phyloP scores from a whole-genome alignment of 2,113 vertebrate species.

The Sterna hirundo region DNA sequence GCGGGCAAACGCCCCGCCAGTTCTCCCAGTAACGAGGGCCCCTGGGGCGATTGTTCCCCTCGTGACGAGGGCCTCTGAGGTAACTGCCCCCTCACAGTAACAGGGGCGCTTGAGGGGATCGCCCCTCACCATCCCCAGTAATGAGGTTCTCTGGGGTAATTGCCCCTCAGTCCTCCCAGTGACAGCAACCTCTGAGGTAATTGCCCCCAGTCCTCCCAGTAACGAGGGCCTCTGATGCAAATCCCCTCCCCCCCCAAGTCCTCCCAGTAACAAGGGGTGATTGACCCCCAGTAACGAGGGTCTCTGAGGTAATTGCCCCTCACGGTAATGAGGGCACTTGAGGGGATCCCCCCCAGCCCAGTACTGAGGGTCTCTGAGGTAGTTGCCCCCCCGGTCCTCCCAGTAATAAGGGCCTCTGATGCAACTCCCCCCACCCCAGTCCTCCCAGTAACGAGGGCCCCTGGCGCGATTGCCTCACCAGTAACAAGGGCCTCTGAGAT shows the following conservation, averaged over 20 bases:
- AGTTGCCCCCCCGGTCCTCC: neutral
- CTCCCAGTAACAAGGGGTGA: neutral
- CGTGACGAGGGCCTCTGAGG: neutral
- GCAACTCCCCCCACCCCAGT: no score
- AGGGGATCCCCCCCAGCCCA: neutral
- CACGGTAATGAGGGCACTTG: no score
- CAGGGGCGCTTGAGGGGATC: accelerated
- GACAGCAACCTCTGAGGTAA: no score
- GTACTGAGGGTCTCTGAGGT: accelerated
- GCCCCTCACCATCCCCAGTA: neutral
- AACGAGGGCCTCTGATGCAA: neutral
- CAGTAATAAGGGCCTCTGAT: neutral
- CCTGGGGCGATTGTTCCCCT: neutral
- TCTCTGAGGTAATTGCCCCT: no score
- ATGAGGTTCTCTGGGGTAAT: neutral
- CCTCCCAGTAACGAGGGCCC: no score
- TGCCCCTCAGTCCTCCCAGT: neutral
- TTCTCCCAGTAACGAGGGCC: neutral
- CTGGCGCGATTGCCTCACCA: no score
- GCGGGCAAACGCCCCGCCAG: neutral
- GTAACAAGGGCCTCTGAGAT: no score
- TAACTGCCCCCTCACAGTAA: no score
- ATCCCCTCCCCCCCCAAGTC: no score
- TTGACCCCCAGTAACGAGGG: no score
- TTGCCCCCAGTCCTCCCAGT: neutral